Conservation (phyloP, 2,888 invertebrate species). For the Vandiemenella viatica region DNA sequence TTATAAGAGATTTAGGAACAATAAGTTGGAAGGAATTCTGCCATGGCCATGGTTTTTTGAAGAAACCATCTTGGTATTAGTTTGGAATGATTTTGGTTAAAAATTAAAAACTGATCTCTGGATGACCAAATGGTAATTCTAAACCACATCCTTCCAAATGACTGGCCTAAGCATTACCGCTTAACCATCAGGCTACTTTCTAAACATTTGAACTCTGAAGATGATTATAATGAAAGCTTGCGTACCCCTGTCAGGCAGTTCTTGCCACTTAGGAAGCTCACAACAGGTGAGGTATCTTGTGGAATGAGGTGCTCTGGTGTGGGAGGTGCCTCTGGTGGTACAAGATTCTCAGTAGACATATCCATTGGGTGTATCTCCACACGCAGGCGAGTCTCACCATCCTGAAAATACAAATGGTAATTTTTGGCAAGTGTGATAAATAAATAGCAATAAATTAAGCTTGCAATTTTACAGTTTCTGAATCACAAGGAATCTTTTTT, state of each 20-base stretch:
- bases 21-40: too few relatives aligned
- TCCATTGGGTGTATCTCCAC: constrained; percentile 50
- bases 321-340: constrained; percentile 12
- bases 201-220: too few relatives aligned
- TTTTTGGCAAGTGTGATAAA: not conserved
- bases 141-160: too few relatives aligned
- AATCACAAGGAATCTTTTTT: not conserved
- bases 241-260: constrained; percentile 75
- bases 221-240: too few relatives aligned
- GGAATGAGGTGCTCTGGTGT: not conserved
- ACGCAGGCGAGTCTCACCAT: constrained; percentile 46
- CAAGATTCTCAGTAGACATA: constrained; percentile 24
- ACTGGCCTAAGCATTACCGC: too few relatives aligned
- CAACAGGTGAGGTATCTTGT: constrained; percentile 51
- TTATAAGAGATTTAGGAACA: too few relatives aligned
- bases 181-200: too few relatives aligned
- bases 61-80: too few relatives aligned
- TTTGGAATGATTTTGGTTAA: too few relatives aligned
- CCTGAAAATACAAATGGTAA: constrained; percentile 22
- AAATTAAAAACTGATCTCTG: too few relatives aligned
- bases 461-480: not conserved
- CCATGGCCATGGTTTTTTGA: too few relatives aligned
- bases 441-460: not conserved
- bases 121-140: too few relatives aligned
- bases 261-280: constrained; percentile 67